Evolutionary conservation across 1,140 invertebrate genomes (phyloP).

Genomic region (Pseudomyrmex concolor): DNA sequence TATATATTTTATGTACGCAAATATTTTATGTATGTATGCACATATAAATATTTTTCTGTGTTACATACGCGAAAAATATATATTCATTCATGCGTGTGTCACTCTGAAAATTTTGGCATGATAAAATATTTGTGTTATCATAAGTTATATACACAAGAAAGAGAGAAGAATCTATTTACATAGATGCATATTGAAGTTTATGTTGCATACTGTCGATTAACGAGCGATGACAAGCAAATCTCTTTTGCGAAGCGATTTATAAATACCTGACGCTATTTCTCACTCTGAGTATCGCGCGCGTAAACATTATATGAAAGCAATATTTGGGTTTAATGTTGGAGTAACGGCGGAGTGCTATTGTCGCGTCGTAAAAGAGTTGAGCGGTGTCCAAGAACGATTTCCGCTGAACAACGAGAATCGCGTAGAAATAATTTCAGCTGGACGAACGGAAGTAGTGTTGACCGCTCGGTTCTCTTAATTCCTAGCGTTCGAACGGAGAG

Average conservation of each 20-base stretch:
- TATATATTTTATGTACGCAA: too few relatives aligned
- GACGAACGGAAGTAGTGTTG: not conserved
- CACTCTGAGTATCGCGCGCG: not conserved
- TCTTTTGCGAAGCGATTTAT: not conserved
- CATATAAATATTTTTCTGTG: too few relatives aligned
- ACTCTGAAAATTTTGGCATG: not conserved
- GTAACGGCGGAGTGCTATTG: not conserved
- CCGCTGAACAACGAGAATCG: slow-evolving; percentile 1
- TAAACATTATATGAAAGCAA: not conserved
- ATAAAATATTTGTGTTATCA: slow-evolving; percentile 15
- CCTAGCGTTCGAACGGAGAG: not conserved
- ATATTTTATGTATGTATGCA: too few relatives aligned
- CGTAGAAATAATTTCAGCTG: slow-evolving; percentile 5
- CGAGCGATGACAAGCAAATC: too few relatives aligned
- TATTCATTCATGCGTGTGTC: not conserved
- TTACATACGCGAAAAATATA: not conserved
- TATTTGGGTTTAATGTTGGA: not conserved
- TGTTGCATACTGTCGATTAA: not conserved
- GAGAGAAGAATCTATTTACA: not conserved
- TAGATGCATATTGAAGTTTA: not conserved
- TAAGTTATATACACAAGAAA: not conserved
- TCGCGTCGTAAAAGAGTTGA: slow-evolving; percentile 29
- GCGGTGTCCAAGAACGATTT: not conserved
- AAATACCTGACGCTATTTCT: slow-evolving; percentile 5
- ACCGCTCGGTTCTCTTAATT: not conserved